Base-by-base conservation (phyloP, 2,888 invertebrate species). In the Hydrotaea cyrtoneurina region DNA sequence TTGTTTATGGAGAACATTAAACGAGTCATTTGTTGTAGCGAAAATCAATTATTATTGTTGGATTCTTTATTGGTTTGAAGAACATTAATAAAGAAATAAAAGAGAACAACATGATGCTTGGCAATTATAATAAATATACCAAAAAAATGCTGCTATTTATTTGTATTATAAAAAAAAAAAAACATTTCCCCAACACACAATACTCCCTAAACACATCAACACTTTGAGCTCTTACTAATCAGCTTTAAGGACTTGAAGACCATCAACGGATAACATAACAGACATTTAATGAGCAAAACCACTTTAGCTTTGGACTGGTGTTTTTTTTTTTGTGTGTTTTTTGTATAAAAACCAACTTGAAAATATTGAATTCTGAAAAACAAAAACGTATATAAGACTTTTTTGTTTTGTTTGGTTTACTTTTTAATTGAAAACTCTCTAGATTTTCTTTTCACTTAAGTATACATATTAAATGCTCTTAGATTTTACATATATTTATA, bases 61-160 rank as follows among this genome's bases (percentile, higher is more conserved):
- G n/a, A n/a, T n/a, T n/a, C n/a, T n/a, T n/a, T n/a, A n/a, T n/a
- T n/a, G n/a, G n/a, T n/a, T n/a, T n/a, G n/a, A n/a, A n/a, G n/a
- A n/a, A n/a, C n/a, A n/a, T n/a, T n/a, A n/a, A n/a, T n/a, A n/a
- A n/a, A n/a, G n/a, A n/a, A n/a, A n/a, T 7, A 31, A 31, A 8
- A 39, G 39, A 39, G 10, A 39, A 55, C 19, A 55, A 8, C 17
- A 0, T 59, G 26, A 26, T 59, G 15, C 59, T 59, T 11, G 23
- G 19, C 15, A 19, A 31, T 76, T 75, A 62, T 8, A n/a, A 10
- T 62, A 15, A 36, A 64, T n/a, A 3, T 15, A 17, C 13, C 11
- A 36, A 39, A 50, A 39, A 50, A 73, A 77, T 80, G 83, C 80
- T 83, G 83, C 80, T 83, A 83, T 80, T 83, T 83, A 77, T 62